Evolutionary conservation across 2,797 vertebrate genomes (phyloP).

Genomic region (Fratercula arctica): DNA sequence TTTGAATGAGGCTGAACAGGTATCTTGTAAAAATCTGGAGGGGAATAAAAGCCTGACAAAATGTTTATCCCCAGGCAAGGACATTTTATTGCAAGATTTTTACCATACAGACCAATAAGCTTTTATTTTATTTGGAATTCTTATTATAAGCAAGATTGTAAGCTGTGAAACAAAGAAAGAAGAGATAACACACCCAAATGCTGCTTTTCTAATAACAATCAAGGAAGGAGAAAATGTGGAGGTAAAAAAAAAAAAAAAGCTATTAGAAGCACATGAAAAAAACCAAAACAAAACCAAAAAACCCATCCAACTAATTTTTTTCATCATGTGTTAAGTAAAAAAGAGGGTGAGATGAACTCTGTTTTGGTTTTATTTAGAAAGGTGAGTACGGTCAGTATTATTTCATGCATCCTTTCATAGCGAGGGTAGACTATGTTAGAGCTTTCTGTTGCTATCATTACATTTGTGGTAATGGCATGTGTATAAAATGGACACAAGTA

Average conservation of each 20-base stretch:
- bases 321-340: background rate
- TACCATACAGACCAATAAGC: background rate
- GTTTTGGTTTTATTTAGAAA: background rate
- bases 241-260: background rate
- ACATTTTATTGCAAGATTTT: slow-evolving; percentile 1
- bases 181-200: background rate
- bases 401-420: background rate
- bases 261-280: background rate
- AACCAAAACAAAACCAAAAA: too few relatives aligned
- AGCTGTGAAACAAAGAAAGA: background rate
- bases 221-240: background rate
- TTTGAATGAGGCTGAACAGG: background rate
- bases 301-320: background rate
- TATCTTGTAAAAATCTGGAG: slow-evolving; percentile 15
- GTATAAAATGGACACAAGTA: background rate
- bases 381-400: background rate
- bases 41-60: background rate
- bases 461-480: background rate
- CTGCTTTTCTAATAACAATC: background rate
- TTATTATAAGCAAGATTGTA: background rate
- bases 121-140: slow-evolving; percentile 11
- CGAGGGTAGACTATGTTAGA: background rate
- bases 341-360: background rate
- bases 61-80: background rate
- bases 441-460: background rate